Percentiles rank a stretch among this genome's conserved stretches.
These are phyloP conservation scores for Crocodylus rhombifer DNA, from an alignment of 2,797 vertebrate species.

Conservation along the genomic window DNA sequence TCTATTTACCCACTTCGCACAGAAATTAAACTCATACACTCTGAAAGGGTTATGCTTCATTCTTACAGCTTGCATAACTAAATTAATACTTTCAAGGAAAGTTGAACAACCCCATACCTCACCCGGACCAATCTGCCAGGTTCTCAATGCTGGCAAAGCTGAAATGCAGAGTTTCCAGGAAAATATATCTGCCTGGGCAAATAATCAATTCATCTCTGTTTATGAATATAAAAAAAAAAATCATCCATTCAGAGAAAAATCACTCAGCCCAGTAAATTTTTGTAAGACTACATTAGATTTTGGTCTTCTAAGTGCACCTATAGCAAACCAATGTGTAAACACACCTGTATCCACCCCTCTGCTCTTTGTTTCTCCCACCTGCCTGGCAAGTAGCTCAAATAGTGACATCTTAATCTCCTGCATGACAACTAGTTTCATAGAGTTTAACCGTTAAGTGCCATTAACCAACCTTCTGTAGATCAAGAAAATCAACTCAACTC, in stretches of 20 bases:
- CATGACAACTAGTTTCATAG: slow-evolving; percentile 19
- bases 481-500: slow-evolving; percentile 1
- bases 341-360: neutral
- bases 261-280: neutral
- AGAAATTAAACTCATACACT: neutral
- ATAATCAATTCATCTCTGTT: neutral
- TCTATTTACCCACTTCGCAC: neutral
- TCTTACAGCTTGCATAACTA: rapidly evolving
- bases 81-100: neutral
- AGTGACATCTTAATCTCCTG: slow-evolving; percentile 29
- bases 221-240: neutral
- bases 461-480: neutral
- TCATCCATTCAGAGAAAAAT: neutral
- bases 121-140: neutral
- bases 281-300: neutral
- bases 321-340: neutral
- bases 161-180: neutral
- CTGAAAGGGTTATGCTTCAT: rapidly evolving
- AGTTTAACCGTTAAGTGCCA: slow-evolving; percentile 18
- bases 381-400: slow-evolving; percentile 7
- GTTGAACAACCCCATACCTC: rapidly evolving
- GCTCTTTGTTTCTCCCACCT: neutral
- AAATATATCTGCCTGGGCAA: neutral
- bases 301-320: neutral
- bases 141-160: neutral